A percentile compares a stretch with the other conserved stretches of the same genome.
Evolutionary conservation across 2,113 vertebrate genomes (phyloP).

Genomic region (Henicopernis longicauda): DNA sequence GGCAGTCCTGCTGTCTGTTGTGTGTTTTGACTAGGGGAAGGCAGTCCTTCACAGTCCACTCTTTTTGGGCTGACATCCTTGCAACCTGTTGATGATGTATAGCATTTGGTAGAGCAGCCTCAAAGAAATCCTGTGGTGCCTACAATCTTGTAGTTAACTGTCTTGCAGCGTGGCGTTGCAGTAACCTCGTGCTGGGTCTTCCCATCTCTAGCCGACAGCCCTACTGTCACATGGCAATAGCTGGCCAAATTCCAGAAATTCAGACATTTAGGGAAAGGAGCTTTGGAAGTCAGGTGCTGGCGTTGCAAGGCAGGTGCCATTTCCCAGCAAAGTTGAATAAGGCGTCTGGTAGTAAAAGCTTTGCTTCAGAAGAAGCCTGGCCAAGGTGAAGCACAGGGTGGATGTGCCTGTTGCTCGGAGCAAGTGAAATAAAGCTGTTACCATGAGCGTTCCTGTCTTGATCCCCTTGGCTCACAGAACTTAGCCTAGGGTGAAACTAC

Average conservation of each 20-base stretch:
- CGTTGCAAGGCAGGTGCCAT: not conserved
- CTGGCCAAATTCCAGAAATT: not conserved
- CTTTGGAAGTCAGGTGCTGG: accelerated
- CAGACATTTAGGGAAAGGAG: not conserved
- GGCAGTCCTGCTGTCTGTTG: not conserved
- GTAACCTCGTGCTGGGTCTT: not conserved
- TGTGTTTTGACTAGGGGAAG: not conserved
- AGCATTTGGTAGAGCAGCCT: not conserved
- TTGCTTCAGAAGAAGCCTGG: not conserved
- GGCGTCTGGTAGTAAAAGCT: not conserved
- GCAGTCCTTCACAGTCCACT: not conserved
- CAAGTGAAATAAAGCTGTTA: not conserved
- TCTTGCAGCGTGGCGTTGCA: not conserved
- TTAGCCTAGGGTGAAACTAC: not conserved
- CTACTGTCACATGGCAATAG: not conserved
- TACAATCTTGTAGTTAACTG: not conserved
- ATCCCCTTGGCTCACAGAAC: not conserved
- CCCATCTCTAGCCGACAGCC: not conserved
- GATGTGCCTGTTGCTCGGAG: not conserved
- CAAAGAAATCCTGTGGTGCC: not conserved
- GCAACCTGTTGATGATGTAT: not conserved
- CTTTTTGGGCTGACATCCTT: not conserved
- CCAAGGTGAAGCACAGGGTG: not conserved
- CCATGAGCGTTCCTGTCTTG: not conserved
- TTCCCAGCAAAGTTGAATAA: not conserved